Conservation (phyloP, 1,140 invertebrate species). For the Temnothorax curvispinosus region DNA sequence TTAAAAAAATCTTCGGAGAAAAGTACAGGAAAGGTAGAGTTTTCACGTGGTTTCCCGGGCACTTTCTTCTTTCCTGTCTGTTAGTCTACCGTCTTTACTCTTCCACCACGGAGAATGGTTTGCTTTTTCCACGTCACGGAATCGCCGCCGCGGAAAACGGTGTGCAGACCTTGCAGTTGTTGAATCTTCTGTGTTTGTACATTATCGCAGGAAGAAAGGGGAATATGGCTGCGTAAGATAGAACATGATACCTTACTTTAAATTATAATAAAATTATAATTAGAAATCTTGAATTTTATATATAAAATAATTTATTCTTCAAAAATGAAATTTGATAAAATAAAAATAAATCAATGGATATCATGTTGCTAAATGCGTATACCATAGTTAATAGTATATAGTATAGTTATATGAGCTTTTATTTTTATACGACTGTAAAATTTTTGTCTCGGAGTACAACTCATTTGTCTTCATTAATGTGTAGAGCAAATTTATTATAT, state of each 20-base stretch:
- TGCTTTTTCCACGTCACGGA: slow-evolving; percentile 50
- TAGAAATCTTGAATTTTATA: not conserved
- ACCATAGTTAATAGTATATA: no score
- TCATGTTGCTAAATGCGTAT: not conserved
- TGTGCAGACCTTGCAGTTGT: slow-evolving; percentile 28
- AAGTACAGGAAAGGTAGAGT: slow-evolving; percentile 51
- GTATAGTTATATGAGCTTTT: not conserved
- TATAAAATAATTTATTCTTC: not conserved
- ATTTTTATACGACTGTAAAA: slow-evolving; percentile 21
- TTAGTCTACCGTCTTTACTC: slow-evolving; percentile 57
- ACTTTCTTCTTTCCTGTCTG: slow-evolving; percentile 56
- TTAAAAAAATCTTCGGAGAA: slow-evolving; percentile 49
- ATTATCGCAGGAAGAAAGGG: not conserved
- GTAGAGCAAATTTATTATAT: not conserved
- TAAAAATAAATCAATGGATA: not conserved
- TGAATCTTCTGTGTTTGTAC: slow-evolving; percentile 25
- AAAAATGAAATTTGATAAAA: not conserved
- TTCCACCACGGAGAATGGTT: slow-evolving; percentile 48
- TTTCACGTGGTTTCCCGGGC: slow-evolving; percentile 48
- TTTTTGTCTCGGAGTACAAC: not conserved
- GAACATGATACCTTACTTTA: not conserved
- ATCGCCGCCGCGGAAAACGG: slow-evolving; percentile 31
- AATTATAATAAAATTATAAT: not conserved
- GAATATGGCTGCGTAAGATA: not conserved
- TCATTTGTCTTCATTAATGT: slow-evolving; percentile 1